These are phyloP conservation scores for Tetheella fluctuosa DNA, from an alignment of 2,888 invertebrate species.

Conservation along the genomic window DNA sequence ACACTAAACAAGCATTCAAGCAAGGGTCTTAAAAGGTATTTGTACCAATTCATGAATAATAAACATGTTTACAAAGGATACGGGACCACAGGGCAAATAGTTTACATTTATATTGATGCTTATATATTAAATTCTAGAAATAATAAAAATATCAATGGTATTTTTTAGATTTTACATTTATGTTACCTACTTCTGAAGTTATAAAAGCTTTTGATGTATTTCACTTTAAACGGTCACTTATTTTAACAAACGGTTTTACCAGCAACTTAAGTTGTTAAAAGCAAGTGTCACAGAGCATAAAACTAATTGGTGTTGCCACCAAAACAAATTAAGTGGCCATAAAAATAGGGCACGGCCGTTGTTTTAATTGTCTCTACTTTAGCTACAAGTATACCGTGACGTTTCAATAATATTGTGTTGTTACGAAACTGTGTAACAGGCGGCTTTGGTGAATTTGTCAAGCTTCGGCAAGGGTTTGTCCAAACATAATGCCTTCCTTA, in stretches of 20 bases:
- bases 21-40: conserved; percentile 7
- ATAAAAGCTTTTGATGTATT: no score
- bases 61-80: background rate
- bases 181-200: no score
- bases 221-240: background rate
- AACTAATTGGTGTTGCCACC: conserved; percentile 12
- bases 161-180: no score
- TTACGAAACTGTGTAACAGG: conserved; percentile 11
- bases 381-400: background rate
- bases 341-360: conserved; percentile 13
- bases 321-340: conserved; percentile 12
- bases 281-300: conserved; percentile 8
- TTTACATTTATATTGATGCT: background rate
- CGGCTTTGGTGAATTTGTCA: conserved; percentile 10
- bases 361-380: conserved; percentile 11
- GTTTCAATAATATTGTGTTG: conserved; percentile 8
- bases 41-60: conserved; percentile 5
- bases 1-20: conserved; percentile 4
- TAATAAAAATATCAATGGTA: background rate
- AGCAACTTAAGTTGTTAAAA: background rate
- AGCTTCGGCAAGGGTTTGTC: conserved; percentile 14
- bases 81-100: background rate
- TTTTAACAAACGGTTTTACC: background rate
- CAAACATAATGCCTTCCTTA: conserved; percentile 12
- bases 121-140: background rate